Conservation (phyloP, 1,140 invertebrate genomes). For the Musca vetustissima region DNA sequence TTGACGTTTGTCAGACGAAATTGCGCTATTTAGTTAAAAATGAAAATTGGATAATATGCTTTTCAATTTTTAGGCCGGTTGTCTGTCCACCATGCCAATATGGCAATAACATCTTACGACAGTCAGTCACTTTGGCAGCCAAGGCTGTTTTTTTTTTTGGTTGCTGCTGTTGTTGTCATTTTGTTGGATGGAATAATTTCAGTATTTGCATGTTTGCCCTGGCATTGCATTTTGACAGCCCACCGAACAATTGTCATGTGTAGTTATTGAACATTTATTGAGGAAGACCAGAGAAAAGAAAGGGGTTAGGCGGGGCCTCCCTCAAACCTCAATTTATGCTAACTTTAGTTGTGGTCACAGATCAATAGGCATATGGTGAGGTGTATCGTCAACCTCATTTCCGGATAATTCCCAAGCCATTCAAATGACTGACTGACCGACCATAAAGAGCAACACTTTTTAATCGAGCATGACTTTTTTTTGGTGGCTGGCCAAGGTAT, state of each 20-base stretch:
- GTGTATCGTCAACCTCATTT: constrained; percentile 16
- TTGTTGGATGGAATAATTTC: background rate
- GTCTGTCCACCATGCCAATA: no score
- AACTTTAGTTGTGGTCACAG: constrained; percentile 13
- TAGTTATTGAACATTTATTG: no score
- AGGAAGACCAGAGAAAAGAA: no score
- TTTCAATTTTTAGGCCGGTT: no score
- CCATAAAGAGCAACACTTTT: constrained; percentile 34
- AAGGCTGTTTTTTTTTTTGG: no score
- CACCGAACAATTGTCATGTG: no score
- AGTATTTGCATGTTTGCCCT: constrained; percentile 1
- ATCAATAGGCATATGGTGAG: constrained; percentile 17
- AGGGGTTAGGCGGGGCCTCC: no score
- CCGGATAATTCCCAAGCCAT: background rate
- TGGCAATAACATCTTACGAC: constrained; percentile 7
- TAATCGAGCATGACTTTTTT: constrained; percentile 55
- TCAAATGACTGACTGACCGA: background rate
- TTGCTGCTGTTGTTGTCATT: no score
- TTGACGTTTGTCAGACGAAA: background rate
- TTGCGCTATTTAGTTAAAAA: constrained; percentile 13
- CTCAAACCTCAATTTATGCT: no score
- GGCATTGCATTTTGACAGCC: background rate
- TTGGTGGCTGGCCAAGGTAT: constrained; percentile 20
- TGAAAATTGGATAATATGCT: constrained; percentile 18
- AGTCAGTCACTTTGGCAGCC: background rate